A percentile compares a stretch with the other conserved stretches of the same genome.
Conservation (phyloP, 2,113 vertebrate genomes). For the Pheucticus melanocephalus region DNA sequence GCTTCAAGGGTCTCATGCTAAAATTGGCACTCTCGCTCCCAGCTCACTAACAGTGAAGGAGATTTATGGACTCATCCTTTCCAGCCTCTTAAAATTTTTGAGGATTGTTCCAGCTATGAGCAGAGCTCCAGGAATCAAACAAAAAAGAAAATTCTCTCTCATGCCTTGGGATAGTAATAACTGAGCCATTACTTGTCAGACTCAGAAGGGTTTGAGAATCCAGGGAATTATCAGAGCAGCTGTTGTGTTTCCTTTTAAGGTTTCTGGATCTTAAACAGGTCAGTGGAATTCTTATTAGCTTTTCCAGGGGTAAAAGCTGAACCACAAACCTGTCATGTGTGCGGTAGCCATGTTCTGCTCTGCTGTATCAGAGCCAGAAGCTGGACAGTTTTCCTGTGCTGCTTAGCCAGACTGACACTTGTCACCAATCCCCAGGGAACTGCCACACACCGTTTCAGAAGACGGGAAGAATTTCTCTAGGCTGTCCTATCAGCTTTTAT, state of each 20-base stretch:
- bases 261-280: constrained; percentile 55
- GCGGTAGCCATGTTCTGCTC: neutral
- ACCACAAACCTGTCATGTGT: neutral
- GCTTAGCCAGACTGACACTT: neutral
- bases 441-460: neutral
- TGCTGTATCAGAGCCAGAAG: neutral
- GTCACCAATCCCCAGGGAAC: neutral
- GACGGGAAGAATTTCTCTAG: neutral
- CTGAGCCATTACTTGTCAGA: constrained; percentile 64
- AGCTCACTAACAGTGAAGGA: neutral
- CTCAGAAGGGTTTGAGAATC: constrained; percentile 30
- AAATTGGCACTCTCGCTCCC: constrained; percentile 28
- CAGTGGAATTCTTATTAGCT: constrained; percentile 46
- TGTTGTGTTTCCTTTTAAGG: constrained; percentile 62
- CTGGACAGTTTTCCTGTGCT: neutral
- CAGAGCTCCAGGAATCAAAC: constrained; percentile 29
- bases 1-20: constrained; percentile 44
- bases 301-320: neutral
- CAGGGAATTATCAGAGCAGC: constrained; percentile 57
- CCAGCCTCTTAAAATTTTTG: constrained; percentile 10
- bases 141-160: constrained; percentile 20
- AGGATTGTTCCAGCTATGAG: constrained; percentile 18
- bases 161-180: constrained; percentile 37
- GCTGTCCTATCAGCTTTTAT: neutral
- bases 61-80: constrained; percentile 56